Evolutionary conservation across 2,888 invertebrate genomes (phyloP), one percentile per base, ranked within the genome.

Genomic region (Cosmia pyralina): DNA sequence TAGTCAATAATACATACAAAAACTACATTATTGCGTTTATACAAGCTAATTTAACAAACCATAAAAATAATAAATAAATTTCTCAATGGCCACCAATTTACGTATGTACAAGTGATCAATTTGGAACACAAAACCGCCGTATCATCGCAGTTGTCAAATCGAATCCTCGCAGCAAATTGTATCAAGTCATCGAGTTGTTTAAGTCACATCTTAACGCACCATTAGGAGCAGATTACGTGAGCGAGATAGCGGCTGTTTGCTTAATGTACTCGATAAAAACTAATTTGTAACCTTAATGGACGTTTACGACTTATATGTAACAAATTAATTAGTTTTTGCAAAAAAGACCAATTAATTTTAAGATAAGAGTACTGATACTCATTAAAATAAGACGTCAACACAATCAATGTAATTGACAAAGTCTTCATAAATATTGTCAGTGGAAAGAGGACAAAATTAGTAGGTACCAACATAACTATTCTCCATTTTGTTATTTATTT

Each of bases 221-320:
- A 95, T 95, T 95, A 94, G 92, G 90, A 89, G 83, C 92, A 92
- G 94, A 95, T 95, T 93, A 94, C 93, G 92, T 93, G 93, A 93
- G 91, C 89, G 88, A 92, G 92, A 92, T 92, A 90, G 90, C 89
- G 91, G 93, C 90, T 92, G 93, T 94, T 94, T 94, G 93, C 92
- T 90, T 94, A 95, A 95, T 94, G 94, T 94, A 90, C 90, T 91
- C 89, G 90, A 92, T 91, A 90, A 94, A 94, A 94, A 94, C 90
- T 92, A 91, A 94, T 94, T 94, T 94, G 93, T 93, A 90, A 86
- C 87, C 83, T 17, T 78, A 75, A 79, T 62, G 50, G 79, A 62
- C 53, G 48, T 62, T 70, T 78, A 78, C 70, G 53, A 55, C 34
- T 34, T 41, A 15, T 22, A 41, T 44, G 60, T 78, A 34, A 55